Conservation (phyloP, 2,888 invertebrate species). For the Latheticus oryzae region DNA sequence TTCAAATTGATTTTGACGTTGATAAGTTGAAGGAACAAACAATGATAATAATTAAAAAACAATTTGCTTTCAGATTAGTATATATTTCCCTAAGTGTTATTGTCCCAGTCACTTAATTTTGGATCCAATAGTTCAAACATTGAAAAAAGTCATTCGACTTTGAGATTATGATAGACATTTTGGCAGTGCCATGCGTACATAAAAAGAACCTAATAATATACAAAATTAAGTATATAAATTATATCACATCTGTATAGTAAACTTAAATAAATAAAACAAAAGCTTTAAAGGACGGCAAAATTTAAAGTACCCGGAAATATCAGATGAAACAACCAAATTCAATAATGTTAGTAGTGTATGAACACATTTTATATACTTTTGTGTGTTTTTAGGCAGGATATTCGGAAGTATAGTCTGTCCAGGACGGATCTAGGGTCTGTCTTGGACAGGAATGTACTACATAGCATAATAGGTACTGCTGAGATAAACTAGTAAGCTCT, state of each 20-base stretch:
- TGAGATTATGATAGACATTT: conserved; percentile 19
- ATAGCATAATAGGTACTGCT: conserved; percentile 35
- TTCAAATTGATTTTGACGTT: conserved; percentile 7
- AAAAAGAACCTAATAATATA: conserved; percentile 21
- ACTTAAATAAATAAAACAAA: conserved; percentile 7
- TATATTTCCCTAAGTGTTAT: conserved; percentile 63
- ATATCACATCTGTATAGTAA: conserved; percentile 31
- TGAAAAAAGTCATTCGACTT: conserved; percentile 5
- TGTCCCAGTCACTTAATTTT: conserved; percentile 64
- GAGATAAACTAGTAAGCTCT: conserved; percentile 57
- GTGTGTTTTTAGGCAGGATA: conserved; percentile 35
- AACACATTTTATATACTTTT: conserved; percentile 36
- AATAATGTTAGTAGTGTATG: conserved; percentile 28
- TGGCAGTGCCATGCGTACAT: conserved; percentile 27
- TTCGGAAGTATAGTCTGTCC: conserved; percentile 38
- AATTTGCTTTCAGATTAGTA: conserved; percentile 43
- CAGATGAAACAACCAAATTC: conserved; percentile 13
- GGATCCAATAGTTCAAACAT: conserved; percentile 45
- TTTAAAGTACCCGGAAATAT: conserved; percentile 21
- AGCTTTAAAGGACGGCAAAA: conserved; percentile 29
- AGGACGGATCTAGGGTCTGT: conserved; percentile 12
- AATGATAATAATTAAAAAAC: no score
- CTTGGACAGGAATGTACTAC: conserved; percentile 40
- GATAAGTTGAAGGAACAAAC: no score
- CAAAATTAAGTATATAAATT: conserved; percentile 29